Evolutionary conservation across 2,797 vertebrate species (phyloP).

Genomic region (Novumbra hubbsi): DNA sequence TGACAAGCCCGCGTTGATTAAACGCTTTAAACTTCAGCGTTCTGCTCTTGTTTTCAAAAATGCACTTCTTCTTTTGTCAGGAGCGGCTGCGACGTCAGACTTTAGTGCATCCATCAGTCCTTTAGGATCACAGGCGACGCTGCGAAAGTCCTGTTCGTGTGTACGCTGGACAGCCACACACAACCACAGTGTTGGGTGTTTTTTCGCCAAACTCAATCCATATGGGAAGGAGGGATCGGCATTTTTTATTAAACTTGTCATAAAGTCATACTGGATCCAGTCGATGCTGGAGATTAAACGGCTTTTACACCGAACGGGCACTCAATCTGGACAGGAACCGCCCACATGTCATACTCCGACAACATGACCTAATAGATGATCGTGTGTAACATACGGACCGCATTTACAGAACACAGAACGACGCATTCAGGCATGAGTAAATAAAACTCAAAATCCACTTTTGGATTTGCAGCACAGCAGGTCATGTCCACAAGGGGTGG

Average conservation of each 20-base stretch:
- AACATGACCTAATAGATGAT: conserved; percentile 45
- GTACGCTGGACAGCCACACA: conserved; percentile 39
- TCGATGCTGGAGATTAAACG: conserved; percentile 36
- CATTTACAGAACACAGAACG: conserved; percentile 51
- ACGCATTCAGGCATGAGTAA: conserved; percentile 48
- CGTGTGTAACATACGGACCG: conserved; percentile 43
- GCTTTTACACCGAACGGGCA: conserved; percentile 46
- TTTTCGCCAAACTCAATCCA: conserved; percentile 1
- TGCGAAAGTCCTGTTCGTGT: background rate
- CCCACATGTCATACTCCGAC: no score
- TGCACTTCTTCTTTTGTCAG: no score
- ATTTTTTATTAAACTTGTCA: conserved; percentile 43
- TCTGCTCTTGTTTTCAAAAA: no score
- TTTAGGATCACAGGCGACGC: no score
- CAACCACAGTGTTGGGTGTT: conserved; percentile 32
- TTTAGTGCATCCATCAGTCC: no score
- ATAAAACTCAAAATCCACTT: conserved; percentile 56
- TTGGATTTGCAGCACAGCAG: conserved; percentile 38
- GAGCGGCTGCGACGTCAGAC: no score
- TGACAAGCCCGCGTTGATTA: no score
- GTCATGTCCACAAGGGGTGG: background rate
- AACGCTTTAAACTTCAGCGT: no score
- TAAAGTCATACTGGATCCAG: conserved; percentile 9
- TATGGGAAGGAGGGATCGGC: conserved; percentile 39
- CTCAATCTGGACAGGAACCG: conserved; percentile 7